Base-by-base conservation (phyloP, 2,797 vertebrate genomes). In the Sparidentex hasta region DNA sequence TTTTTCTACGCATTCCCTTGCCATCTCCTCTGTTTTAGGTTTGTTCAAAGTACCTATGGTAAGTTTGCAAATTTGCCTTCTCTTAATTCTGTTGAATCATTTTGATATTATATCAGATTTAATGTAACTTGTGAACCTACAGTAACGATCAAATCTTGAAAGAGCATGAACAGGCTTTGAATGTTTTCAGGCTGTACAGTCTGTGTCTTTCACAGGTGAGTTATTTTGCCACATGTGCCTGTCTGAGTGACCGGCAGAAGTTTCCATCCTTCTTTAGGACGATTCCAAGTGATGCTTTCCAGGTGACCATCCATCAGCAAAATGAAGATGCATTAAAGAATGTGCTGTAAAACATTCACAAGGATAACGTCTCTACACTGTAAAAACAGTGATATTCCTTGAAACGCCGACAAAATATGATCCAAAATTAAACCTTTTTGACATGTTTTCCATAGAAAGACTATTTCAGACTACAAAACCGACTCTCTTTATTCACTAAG, bases 221-320 rank as follows among this genome's bases (percentile, higher is more conserved):
- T 86, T 92, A 94, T 81, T 94, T 89, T 84, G 90, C 94, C 20
- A 95, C 89, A 38, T 38, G 38, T 33, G 7, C 33, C 0, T 33
- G 33, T 33, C 33, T 33, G 33, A 33, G 33, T 33, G 33, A 33
- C 33, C 33, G 33, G 33, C 7, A 33, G 33, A 33, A 33, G 33
- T 33, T 33, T 33, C 33, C 88, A 58, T 80, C 88, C 3, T 90
- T 92, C 80, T 92, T 87, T 41, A 87, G 90, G 58, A 95, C 94
- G 0, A 92, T 94, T 18, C 94, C 94, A 33, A 94, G 92, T 76
- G 94, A 95, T 80, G 79, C 80, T 43, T 92, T 94, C 57, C 94
- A 93, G 88, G 92, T 94, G 57, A 75, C 65, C 17, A n/a, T 43
- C 2, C 18, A 2, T 59, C 12, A 48, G 3, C 0, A 56, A 11